Evolutionary conservation across 2,888 invertebrate genomes (phyloP), one percentile per base, ranked within the genome.

Genomic region (Hymenopus coronatus): DNA sequence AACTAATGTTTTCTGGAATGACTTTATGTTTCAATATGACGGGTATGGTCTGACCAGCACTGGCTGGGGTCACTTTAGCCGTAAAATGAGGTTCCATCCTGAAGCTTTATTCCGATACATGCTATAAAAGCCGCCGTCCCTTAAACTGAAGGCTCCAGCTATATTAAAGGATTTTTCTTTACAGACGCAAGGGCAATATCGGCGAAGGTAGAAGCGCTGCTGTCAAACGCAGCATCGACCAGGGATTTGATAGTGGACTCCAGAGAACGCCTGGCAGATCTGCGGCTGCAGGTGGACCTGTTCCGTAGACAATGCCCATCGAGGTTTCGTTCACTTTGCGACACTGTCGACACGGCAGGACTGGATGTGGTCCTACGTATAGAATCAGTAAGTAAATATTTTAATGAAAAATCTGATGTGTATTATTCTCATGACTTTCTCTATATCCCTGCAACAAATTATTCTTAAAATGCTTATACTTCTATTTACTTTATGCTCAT

Each of bases 291-390:
- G 91, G 93, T 96, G 88, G 95, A 95, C 89, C 93, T 93, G 85
- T 92, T 95, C 83, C 94, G 95, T 92, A 95, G 96, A 91, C 95
- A 96, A 91, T 97, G 97, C 92, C 94, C 94, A 87, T 93, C 94
- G 88, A 95, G 96, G 91, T 97, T 97, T 93, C 94, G 96, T 46
- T 95, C 96, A 84, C 94, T 97, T 1, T 97, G 97, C 92, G 97
- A 97, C 91, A 96, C 97, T 25, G 94, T 97, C 91, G 96, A 97
- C 92, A 95, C 96, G 88, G 94, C 96, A 90, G 96, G 96, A 83
- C 94, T 97, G 91, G 96, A 96, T 90, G 94, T 96, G 89, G 94
- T 94, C 89, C 94, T 96, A 91, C 94, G 94, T 86, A 94, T 96
- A 91, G 95, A 96, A 91, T 94, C 95, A 94, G 96, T 96, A 92